Evolutionary conservation across 2,113 vertebrate genomes (phyloP).

Genomic region (Paratilapia polleni): DNA sequence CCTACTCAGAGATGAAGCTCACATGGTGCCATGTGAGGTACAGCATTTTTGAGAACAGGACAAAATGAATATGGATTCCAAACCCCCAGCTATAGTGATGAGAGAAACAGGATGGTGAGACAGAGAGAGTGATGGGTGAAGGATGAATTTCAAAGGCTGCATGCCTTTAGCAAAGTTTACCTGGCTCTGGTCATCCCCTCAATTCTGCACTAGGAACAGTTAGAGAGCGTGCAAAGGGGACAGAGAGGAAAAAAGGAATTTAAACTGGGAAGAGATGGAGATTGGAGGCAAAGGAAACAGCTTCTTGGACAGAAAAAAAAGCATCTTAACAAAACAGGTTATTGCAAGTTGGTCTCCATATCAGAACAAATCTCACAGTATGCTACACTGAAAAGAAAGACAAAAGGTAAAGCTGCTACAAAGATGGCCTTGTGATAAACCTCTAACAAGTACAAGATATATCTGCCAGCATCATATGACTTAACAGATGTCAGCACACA

Average conservation of each 20-base stretch:
- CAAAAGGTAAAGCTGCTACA: not conserved
- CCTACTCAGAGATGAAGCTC: not conserved
- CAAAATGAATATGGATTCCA: not conserved
- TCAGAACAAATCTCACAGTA: not conserved
- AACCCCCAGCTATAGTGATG: not conserved
- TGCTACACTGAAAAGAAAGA: constrained; percentile 1
- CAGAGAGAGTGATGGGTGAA: constrained; percentile 13
- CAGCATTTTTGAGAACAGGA: not conserved
- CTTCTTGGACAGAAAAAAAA: constrained; percentile 27
- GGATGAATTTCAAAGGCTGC: constrained; percentile 19
- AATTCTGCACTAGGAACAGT: constrained; percentile 95
- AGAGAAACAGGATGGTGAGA: constrained; percentile 10
- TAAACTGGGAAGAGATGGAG: constrained; percentile 76
- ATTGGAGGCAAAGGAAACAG: constrained; percentile 26
- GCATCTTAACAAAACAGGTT: constrained; percentile 2
- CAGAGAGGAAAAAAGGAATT: constrained; percentile 77
- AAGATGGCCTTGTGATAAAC: not conserved
- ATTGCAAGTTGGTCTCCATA: not conserved
- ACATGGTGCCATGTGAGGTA: not conserved
- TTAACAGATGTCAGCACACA: not conserved
- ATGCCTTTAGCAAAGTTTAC: constrained; percentile 82
- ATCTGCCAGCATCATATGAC: constrained; percentile 5
- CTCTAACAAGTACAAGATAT: not conserved
- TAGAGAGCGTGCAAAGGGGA: constrained; percentile 80
- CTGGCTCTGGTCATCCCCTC: constrained; percentile 90